Percentiles rank a stretch among this genome's conserved stretches.
Conservation (phyloP, 2,888 invertebrate genomes). For the Oxyteleia sp. region DNA sequence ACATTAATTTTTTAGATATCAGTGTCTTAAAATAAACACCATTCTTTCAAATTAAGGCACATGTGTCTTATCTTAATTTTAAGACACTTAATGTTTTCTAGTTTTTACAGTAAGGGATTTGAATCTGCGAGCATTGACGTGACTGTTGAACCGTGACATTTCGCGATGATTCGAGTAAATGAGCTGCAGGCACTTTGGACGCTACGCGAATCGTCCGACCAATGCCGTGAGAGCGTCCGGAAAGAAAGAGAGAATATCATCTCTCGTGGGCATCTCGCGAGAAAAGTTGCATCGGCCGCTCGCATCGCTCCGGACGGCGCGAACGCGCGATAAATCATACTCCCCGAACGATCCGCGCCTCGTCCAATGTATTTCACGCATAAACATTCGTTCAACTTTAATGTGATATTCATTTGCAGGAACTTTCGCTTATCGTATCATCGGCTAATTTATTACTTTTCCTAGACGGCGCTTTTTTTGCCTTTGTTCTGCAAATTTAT, state of each 20-base stretch:
- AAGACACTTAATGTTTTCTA: too few relatives aligned
- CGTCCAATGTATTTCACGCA: constrained; percentile 61
- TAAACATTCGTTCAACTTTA: constrained; percentile 62
- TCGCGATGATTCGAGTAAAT: constrained; percentile 52
- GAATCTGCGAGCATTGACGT: constrained; percentile 24
- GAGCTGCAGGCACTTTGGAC: constrained; percentile 51
- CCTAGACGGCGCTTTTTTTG: too few relatives aligned
- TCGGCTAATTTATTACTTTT: constrained; percentile 58
- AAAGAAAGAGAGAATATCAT: constrained; percentile 52
- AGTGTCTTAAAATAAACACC: too few relatives aligned
- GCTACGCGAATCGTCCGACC: constrained; percentile 29
- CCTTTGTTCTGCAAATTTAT: constrained; percentile 33
- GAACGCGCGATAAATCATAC: constrained; percentile 73
- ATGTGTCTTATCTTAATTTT: too few relatives aligned
- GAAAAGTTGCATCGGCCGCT: constrained; percentile 49
- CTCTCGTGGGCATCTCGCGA: constrained; percentile 46
- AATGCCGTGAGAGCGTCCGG: constrained; percentile 55
- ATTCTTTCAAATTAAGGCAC: too few relatives aligned
- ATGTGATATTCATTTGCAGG: constrained; percentile 58
- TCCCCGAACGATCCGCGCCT: constrained; percentile 58
- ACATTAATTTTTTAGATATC: too few relatives aligned
- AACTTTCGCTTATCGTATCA: constrained; percentile 68
- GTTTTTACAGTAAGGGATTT: too few relatives aligned
- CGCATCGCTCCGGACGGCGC: constrained; percentile 29
- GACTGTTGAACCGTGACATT: constrained; percentile 60